Conservation (phyloP, 2,797 vertebrate genomes). For the Arrhamphus sclerolepis region DNA sequence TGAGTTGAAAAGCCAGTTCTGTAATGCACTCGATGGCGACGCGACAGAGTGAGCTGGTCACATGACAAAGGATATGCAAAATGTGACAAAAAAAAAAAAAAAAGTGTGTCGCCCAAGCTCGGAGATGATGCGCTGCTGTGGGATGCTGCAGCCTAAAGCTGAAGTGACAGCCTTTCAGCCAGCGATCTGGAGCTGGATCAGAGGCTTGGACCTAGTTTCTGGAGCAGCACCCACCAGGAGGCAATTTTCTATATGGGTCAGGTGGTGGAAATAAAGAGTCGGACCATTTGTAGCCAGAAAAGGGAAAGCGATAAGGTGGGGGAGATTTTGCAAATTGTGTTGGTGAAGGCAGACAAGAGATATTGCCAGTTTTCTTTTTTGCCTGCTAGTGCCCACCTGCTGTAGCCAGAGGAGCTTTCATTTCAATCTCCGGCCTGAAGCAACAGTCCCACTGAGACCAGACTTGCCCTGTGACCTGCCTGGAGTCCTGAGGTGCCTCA, state of each 20-base stretch:
- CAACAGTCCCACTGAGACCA: slow-evolving; percentile 55
- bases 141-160: slow-evolving; percentile 70
- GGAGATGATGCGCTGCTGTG: slow-evolving; percentile 69
- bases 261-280: slow-evolving; percentile 74
- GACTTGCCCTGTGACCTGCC: slow-evolving; percentile 58
- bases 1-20: slow-evolving; percentile 49
- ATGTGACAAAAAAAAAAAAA: slow-evolving; percentile 53
- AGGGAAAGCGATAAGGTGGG: slow-evolving; percentile 55
- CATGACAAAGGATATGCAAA: slow-evolving; percentile 51
- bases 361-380: slow-evolving; percentile 23
- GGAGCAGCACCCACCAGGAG: slow-evolving; percentile 82
- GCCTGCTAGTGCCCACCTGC: slow-evolving; percentile 69
- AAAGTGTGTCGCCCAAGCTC: slow-evolving; percentile 65
- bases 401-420: slow-evolving; percentile 61
- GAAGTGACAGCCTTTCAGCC: slow-evolving; percentile 75
- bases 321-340: slow-evolving; percentile 37
- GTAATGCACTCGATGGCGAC: slow-evolving; percentile 25
- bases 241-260: slow-evolving; percentile 81
- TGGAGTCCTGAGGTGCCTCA: slow-evolving; percentile 38
- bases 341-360: slow-evolving; percentile 33
- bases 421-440: slow-evolving; percentile 48
- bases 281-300: slow-evolving; percentile 54
- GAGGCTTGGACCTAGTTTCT: slow-evolving; percentile 78
- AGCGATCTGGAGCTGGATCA: slow-evolving; percentile 78
- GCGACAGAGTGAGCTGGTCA: slow-evolving; percentile 47